A percentile compares a stretch with the other conserved stretches of the same genome.
Evolutionary conservation across 2,113 vertebrate species (phyloP).

Genomic region (Epinephelus lanceolatus): DNA sequence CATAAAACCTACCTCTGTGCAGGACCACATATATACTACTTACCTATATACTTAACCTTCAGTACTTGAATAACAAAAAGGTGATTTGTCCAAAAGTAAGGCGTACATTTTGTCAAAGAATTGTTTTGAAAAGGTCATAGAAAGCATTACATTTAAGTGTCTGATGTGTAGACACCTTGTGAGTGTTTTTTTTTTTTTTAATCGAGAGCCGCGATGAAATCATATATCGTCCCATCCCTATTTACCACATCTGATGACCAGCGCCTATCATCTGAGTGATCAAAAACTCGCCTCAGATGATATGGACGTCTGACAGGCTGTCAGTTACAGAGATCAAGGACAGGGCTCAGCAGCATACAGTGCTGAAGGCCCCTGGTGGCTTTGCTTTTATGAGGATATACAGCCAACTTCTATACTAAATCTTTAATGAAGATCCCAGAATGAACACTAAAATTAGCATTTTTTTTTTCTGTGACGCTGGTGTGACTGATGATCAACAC

Average conservation of each 20-base stretch:
- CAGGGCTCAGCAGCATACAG: conserved; percentile 10
- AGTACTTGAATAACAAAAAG: too few relatives aligned
- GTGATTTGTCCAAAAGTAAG: too few relatives aligned
- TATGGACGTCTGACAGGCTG: conserved; percentile 26
- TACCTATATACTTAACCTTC: too few relatives aligned
- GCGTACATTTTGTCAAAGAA: too few relatives aligned
- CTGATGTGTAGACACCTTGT: too few relatives aligned
- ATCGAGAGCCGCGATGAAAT: too few relatives aligned
- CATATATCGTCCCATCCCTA: too few relatives aligned
- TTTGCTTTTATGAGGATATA: conserved; percentile 29
- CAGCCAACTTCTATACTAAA: conserved; percentile 30
- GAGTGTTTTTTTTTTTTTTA: too few relatives aligned
- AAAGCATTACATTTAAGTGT: too few relatives aligned
- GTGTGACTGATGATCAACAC: conserved; percentile 47
- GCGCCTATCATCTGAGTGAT: conserved; percentile 15
- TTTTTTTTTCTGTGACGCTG: conserved; percentile 10
- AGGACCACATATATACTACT: too few relatives aligned
- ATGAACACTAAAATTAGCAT: conserved; percentile 47
- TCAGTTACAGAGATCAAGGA: conserved; percentile 34
- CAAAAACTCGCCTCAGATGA: neutral
- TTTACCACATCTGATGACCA: neutral
- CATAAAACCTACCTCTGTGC: too few relatives aligned
- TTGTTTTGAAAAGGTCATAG: too few relatives aligned
- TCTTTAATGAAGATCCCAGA: conserved; percentile 57
- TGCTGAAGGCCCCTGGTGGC: conserved; percentile 16